Conservation (phyloP, 2,888 invertebrate species). For the Camponotus fellah region DNA sequence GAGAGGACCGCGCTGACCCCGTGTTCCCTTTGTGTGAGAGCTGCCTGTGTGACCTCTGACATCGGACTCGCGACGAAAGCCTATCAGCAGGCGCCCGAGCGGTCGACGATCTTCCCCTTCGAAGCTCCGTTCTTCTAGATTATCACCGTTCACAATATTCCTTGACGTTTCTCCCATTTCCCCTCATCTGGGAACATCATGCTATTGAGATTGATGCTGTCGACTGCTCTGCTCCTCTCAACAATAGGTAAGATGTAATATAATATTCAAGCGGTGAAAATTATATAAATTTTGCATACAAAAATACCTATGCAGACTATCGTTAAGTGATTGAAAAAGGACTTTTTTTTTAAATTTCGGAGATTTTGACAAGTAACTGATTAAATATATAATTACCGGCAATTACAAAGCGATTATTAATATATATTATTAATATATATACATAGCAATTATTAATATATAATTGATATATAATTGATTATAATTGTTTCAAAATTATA, state of each 20-base stretch:
- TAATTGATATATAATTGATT: background rate
- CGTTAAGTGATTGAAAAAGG: background rate
- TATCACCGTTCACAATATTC: constrained; percentile 57
- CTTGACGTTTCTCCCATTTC: constrained; percentile 30
- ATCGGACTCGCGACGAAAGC: constrained; percentile 56
- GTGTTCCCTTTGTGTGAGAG: constrained; percentile 13
- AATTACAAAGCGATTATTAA: background rate
- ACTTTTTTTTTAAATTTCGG: background rate
- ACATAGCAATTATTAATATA: background rate
- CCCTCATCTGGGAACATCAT: constrained; percentile 64
- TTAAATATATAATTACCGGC: background rate
- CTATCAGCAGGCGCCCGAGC: constrained; percentile 56
- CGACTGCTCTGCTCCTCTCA: constrained; percentile 70
- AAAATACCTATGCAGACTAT: background rate
- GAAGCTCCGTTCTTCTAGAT: constrained; percentile 50
- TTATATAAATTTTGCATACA: constrained; percentile 4
- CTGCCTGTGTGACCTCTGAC: constrained; percentile 66
- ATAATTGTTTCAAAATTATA: constrained; percentile 7
- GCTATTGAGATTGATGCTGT: constrained; percentile 69
- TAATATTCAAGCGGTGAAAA: background rate
- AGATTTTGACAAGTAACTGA: background rate
- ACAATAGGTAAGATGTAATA: constrained; percentile 73
- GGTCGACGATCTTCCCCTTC: constrained; percentile 64
- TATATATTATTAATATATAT: too few species aligned
- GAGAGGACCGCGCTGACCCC: constrained; percentile 13